Evolutionary conservation across 2,797 vertebrate species (phyloP), one percentile per base, ranked within the genome.

Genomic region (Falco concolor): DNA sequence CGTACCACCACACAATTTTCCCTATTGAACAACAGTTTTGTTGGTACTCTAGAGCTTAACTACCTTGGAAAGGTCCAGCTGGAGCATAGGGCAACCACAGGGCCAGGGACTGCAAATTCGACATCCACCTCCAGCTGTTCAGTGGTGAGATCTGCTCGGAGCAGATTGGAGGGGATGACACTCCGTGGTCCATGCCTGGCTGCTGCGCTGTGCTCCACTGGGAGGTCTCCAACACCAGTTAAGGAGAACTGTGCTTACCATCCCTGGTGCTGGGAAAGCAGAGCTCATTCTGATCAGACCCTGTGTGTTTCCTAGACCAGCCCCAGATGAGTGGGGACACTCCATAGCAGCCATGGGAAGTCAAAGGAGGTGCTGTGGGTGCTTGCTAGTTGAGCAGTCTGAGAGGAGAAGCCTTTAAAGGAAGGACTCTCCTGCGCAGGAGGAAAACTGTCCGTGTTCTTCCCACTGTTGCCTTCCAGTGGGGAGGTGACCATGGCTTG

Each of bases 101-200:
- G 24, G 45, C 18, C 20, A 64, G 32, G 59, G 68, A 22, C 23
- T n/a, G 36, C 52, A 68, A 64, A 61, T 13, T 24, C 4, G 30
- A 3, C 7, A 6, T 3, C 13, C n/a, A n/a, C 19, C 67, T 52
- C 0, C 0, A 24, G 30, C 27, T 57, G 12, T 4, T 78, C 18
- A 3, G 4, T 3, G 44, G 10, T 9, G 28, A 60, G 40, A 30
- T n/a, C n/a, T 74, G 17, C n/a, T 42, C 0, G 0, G 64, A 44
- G 40, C 8, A 15, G 14, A 44, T 10, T 59, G 80, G 38, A 40
- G 22, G 5, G 25, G 23, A 25, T 27, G 50, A 34, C 10, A 8
- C 16, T 28, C 18, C 45, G 54, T 2, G 3, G 25, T 15, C 53
- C 3, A 0, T 6, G 36, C 57, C 63, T 49, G 56, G 36, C 40